A percentile compares a stretch with the other conserved stretches of the same genome.
Conservation (phyloP, 2,113 vertebrate species). For the Oceanodroma tethys region DNA sequence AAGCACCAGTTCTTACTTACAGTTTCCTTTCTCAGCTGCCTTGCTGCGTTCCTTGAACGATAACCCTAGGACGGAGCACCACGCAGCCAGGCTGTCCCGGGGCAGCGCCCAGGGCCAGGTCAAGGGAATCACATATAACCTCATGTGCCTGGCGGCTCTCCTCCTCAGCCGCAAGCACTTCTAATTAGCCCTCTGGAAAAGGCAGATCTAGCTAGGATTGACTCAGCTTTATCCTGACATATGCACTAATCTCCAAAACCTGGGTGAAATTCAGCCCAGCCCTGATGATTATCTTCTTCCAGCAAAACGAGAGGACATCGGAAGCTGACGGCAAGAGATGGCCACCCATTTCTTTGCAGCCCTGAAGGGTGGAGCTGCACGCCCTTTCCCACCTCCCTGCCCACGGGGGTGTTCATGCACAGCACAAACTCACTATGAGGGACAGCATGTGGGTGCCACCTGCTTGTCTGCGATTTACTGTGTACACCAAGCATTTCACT, state of each 20-base stretch:
- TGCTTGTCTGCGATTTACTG: neutral
- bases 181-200: neutral
- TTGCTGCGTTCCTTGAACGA: accelerated
- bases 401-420: neutral
- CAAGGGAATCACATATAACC: neutral
- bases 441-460: accelerated
- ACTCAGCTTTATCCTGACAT: neutral
- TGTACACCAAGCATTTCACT: too few relatives aligned
- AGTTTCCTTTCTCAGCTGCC: neutral
- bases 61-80: accelerated
- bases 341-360: accelerated
- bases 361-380: too few relatives aligned
- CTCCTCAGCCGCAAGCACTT: neutral
- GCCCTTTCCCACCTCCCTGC: neutral
- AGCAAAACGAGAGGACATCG: neutral
- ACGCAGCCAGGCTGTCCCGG: accelerated
- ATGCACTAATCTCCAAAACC: neutral
- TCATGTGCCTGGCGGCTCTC: accelerated
- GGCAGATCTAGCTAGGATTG: neutral
- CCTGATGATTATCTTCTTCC: neutral
- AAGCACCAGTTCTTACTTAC: neutral
- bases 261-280: neutral
- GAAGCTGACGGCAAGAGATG: neutral
- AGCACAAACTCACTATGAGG: accelerated
- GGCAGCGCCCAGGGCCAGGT: accelerated